Evolutionary conservation across 2,113 vertebrate genomes (phyloP).

Genomic region (Rousettus leschenaultii): DNA sequence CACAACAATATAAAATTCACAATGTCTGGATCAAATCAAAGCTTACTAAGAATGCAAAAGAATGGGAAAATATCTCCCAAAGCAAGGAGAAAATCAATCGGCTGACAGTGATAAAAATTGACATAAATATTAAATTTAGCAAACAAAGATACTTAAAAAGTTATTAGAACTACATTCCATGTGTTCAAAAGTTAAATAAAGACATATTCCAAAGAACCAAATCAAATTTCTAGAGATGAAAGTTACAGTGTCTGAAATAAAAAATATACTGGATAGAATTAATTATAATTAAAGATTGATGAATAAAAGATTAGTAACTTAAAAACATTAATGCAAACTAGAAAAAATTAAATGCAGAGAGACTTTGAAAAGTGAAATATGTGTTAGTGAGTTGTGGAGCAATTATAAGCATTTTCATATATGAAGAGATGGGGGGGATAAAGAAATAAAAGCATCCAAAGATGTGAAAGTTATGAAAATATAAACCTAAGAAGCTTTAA

Average conservation of each 20-base stretch:
- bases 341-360: neutral
- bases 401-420: neutral
- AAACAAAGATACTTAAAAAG: neutral
- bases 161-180: neutral
- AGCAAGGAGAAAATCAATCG: neutral
- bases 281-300: neutral
- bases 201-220: neutral
- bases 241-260: neutral
- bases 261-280: neutral
- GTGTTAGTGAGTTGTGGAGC: neutral
- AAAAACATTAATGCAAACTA: neutral
- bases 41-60: neutral
- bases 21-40: neutral
- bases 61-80: neutral
- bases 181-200: neutral
- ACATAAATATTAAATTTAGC: neutral
- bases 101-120: neutral
- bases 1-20: neutral
- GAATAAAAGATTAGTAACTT: neutral
- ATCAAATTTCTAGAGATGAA: neutral
- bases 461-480: neutral
- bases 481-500: neutral
- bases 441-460: neutral
- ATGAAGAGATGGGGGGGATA: neutral
- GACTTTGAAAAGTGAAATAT: neutral